Percentiles rank a stretch among this genome's conserved stretches.
These are phyloP conservation scores for Styela clava DNA, from an alignment of 23 tunicate species.

Conservation along the genomic window DNA sequence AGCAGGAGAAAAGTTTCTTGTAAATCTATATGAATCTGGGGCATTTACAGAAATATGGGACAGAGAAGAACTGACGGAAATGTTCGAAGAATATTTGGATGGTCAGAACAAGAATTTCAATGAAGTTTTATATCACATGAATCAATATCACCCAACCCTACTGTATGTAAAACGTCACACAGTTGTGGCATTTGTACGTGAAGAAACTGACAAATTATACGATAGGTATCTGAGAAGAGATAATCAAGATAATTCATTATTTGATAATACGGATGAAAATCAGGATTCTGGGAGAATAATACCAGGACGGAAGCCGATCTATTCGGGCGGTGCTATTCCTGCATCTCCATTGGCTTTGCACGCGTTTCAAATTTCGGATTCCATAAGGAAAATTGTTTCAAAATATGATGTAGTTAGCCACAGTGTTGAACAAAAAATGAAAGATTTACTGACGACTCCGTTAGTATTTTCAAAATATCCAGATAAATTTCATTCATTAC, in stretches of 20 bases:
- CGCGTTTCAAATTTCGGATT: neutral
- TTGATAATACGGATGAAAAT: neutral
- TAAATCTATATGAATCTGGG: neutral
- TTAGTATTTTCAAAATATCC: neutral
- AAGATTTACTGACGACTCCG: neutral
- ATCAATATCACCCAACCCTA: neutral
- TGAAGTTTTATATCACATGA: neutral
- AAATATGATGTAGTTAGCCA: neutral
- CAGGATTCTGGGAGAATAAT: neutral
- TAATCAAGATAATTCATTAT: neutral
- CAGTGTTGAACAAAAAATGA: no score
- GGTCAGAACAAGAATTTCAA: neutral
- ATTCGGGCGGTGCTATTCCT: neutral
- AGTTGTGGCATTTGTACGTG: neutral
- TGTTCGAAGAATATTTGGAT: neutral
- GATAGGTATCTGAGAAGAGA: neutral
- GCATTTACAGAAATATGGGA: neutral
- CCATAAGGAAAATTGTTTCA: neutral
- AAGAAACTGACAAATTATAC: neutral
- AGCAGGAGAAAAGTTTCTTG: neutral
- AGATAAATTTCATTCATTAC: conserved; percentile 27
- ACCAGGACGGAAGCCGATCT: neutral
- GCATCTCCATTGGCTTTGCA: neutral
- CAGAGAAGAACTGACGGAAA: neutral
- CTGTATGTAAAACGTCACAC: neutral